These are phyloP conservation scores for Heliconius cydno DNA, from an alignment of 2,888 invertebrate genomes.

Conservation along the genomic window DNA sequence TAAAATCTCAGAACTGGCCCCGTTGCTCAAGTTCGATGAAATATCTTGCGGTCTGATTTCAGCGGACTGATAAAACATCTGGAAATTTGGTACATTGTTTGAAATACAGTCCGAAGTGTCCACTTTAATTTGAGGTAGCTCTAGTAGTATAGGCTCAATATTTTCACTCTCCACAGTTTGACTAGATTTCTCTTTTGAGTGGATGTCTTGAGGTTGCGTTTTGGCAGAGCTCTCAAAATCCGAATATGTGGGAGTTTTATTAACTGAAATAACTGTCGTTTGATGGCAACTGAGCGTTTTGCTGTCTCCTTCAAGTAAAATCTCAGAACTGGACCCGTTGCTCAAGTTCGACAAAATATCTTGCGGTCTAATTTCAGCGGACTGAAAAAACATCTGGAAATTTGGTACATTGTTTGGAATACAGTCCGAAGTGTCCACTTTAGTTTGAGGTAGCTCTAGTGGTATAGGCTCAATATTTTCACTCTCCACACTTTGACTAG, in stretches of 20 bases:
- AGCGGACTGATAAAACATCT: constrained; percentile 64
- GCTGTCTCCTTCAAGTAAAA: constrained; percentile 60
- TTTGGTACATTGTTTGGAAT: constrained; percentile 54
- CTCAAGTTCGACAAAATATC: constrained; percentile 57
- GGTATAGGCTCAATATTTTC: constrained; percentile 22
- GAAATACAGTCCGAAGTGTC: constrained; percentile 52
- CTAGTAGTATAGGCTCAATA: constrained; percentile 35
- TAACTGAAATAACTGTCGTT: constrained; percentile 56
- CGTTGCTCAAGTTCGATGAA: constrained; percentile 53
- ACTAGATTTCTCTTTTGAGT: constrained; percentile 61
- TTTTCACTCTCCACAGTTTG: constrained; percentile 59
- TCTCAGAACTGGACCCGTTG: constrained; percentile 54
- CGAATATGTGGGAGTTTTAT: constrained; percentile 62
- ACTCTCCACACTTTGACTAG: constrained; percentile 64
- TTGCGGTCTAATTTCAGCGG: constrained; percentile 69
- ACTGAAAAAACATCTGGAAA: constrained; percentile 65
- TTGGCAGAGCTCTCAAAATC: constrained; percentile 68
- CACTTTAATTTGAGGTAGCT: constrained; percentile 54
- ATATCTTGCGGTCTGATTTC: constrained; percentile 69
- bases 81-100: constrained; percentile 60
- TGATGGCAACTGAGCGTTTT: constrained; percentile 57
- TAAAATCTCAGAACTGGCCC: constrained; percentile 55
- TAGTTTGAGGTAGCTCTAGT: constrained; percentile 55
- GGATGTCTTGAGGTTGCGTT: constrained; percentile 64
- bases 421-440: constrained; percentile 51